A percentile compares a stretch with the other conserved stretches of the same genome.
Evolutionary conservation across 2,888 invertebrate genomes (phyloP).

Genomic region (Trachelus stipa): DNA sequence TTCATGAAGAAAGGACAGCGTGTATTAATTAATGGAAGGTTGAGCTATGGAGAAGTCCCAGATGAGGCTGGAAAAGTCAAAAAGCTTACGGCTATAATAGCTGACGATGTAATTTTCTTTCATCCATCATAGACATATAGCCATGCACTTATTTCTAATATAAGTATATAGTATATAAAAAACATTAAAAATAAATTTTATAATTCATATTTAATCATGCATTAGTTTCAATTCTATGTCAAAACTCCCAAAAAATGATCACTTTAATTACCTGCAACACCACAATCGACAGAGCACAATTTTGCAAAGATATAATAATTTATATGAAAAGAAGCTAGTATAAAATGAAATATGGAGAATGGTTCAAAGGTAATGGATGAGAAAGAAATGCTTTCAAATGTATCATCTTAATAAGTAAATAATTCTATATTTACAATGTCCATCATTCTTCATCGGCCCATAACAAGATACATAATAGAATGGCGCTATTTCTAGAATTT

Average conservation of each 20-base stretch:
- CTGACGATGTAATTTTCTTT: constrained; percentile 90
- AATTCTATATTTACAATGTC: constrained; percentile 65
- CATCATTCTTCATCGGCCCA: constrained; percentile 55
- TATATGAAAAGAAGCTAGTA: not conserved
- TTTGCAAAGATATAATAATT: not conserved
- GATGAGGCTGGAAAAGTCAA: constrained; percentile 79
- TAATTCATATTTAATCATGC: not conserved
- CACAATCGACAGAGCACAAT: not conserved
- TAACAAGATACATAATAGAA: constrained; percentile 64
- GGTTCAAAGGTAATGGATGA: not conserved
- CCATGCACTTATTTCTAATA: not conserved
- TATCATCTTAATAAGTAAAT: constrained; percentile 60
- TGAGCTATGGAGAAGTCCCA: constrained; percentile 87
- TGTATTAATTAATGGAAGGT: constrained; percentile 82
- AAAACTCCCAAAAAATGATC: not conserved
- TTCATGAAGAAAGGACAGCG: constrained; percentile 89
- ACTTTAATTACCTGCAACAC: not conserved
- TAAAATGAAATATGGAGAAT: not conserved
- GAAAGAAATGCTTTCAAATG: constrained; percentile 2
- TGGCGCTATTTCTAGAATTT: constrained; percentile 61
- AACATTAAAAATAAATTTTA: not conserved
- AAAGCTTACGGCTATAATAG: constrained; percentile 83
- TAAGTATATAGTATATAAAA: not conserved
- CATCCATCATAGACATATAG: constrained; percentile 52
- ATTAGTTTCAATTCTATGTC: not conserved